Evolutionary conservation across 2,888 invertebrate species (phyloP).

Genomic region (Nomada ferruginata): DNA sequence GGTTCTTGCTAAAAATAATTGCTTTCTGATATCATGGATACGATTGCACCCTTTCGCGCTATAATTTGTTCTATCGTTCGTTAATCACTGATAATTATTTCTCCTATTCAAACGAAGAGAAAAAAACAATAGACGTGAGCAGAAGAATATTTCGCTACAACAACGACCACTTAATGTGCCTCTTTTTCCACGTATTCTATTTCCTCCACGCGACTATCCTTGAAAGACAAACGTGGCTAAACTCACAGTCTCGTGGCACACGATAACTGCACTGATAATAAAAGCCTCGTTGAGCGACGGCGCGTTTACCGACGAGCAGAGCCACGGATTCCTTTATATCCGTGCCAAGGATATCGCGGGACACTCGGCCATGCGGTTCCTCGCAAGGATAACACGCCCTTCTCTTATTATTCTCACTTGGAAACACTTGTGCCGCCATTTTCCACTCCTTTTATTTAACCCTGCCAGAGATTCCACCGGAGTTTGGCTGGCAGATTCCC

Average conservation of each 20-base stretch:
- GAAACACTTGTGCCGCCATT: slow-evolving; percentile 27
- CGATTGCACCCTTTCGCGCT: no score
- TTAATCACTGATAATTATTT: background rate
- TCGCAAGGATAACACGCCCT: slow-evolving; percentile 61
- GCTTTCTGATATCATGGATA: no score
- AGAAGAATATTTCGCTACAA: no score
- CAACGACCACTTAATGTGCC: no score
- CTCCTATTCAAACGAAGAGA: background rate
- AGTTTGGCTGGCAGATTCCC: background rate
- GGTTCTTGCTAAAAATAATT: background rate
- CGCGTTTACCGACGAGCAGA: slow-evolving; percentile 60
- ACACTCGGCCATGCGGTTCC: slow-evolving; percentile 63
- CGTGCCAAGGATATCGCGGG: slow-evolving; percentile 77
- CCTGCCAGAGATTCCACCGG: background rate
- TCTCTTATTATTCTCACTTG: slow-evolving; percentile 59
- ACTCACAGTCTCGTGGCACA: background rate
- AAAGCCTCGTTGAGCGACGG: slow-evolving; percentile 57
- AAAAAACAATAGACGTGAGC: no score
- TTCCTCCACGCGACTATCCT: background rate
- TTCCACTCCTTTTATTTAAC: background rate
- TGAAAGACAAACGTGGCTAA: background rate
- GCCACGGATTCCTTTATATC: slow-evolving; percentile 67
- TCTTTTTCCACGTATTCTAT: background rate
- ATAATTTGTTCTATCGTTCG: no score
- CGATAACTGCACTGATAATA: slow-evolving; percentile 62